These are phyloP conservation scores for Malacoctenus gilli DNA, from an alignment of 2,797 vertebrate genomes.

Conservation along the genomic window DNA sequence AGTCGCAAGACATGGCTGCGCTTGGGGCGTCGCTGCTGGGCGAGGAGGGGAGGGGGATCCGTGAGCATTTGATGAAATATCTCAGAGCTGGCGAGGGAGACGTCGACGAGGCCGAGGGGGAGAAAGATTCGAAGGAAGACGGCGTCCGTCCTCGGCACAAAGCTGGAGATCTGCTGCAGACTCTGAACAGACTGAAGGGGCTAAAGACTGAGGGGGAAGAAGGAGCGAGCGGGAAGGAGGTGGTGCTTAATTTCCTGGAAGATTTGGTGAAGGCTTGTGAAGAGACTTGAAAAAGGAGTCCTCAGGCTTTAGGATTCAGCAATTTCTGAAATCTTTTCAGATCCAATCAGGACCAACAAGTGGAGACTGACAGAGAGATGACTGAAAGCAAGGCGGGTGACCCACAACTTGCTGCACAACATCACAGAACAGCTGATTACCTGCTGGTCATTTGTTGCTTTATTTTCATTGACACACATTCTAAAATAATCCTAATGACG, in stretches of 20 bases:
- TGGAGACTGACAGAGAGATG: no score
- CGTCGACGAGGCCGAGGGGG: conserved; percentile 58
- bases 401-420: no score
- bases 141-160: conserved; percentile 69
- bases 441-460: no score
- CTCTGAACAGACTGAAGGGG: conserved; percentile 76
- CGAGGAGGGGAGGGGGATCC: conserved; percentile 73
- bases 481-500: no score
- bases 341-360: no score
- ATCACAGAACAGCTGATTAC: no score
- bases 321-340: no score
- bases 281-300: conserved; percentile 35
- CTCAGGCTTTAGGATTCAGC: no score
- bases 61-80: conserved; percentile 83
- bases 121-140: conserved; percentile 44
- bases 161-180: conserved; percentile 69
- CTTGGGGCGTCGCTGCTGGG: conserved; percentile 68
- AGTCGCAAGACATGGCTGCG: conserved; percentile 78
- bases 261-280: conserved; percentile 76
- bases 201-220: conserved; percentile 60
- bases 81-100: conserved; percentile 72
- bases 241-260: conserved; percentile 79
- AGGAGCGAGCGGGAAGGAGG: conserved; percentile 52
- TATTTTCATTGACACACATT: no score
- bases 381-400: no score